phyloP scores from a whole-genome alignment of 2,888 invertebrate species.

The Timandra comae region DNA sequence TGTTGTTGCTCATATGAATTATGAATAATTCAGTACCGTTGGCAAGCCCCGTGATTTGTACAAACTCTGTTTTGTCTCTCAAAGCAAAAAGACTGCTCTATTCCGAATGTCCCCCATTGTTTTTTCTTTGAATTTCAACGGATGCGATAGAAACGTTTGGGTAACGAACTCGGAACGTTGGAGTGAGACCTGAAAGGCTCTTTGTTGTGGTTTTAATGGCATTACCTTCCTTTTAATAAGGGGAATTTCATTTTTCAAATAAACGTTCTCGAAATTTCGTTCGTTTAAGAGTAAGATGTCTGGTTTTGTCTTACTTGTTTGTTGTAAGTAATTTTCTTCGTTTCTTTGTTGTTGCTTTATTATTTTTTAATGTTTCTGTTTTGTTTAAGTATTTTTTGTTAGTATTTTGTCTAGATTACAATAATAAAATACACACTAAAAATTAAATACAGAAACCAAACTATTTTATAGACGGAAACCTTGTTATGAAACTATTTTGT shows the following conservation, averaged over 20 bases:
- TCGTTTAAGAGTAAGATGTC: slow-evolving; percentile 23
- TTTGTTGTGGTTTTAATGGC: slow-evolving; percentile 15
- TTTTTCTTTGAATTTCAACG: slow-evolving; percentile 18
- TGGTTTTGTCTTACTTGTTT: no score
- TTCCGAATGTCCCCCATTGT: slow-evolving; percentile 13
- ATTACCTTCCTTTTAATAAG: slow-evolving; percentile 11
- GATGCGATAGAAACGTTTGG: slow-evolving; percentile 13
- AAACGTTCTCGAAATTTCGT: slow-evolving; percentile 4
- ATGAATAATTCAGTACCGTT: slow-evolving; percentile 60
- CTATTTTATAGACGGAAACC: no score
- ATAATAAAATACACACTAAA: no score
- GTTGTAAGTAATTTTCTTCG: no score
- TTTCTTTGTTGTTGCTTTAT: no score
- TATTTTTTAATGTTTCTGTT: no score
- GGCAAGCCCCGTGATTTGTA: slow-evolving; percentile 43
- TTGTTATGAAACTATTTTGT: no score
- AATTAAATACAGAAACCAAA: no score
- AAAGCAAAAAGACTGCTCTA: slow-evolving; percentile 17
- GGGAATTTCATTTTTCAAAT: slow-evolving; percentile 6
- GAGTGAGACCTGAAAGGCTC: slow-evolving; percentile 12
- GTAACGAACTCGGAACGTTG: slow-evolving; percentile 10
- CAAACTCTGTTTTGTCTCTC: slow-evolving; percentile 44
- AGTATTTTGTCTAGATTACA: no score
- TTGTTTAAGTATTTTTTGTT: no score
- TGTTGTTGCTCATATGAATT: slow-evolving; percentile 55